Base-by-base conservation (phyloP, 1,140 invertebrate genomes). In the Thaumetopoea pityocampa region DNA sequence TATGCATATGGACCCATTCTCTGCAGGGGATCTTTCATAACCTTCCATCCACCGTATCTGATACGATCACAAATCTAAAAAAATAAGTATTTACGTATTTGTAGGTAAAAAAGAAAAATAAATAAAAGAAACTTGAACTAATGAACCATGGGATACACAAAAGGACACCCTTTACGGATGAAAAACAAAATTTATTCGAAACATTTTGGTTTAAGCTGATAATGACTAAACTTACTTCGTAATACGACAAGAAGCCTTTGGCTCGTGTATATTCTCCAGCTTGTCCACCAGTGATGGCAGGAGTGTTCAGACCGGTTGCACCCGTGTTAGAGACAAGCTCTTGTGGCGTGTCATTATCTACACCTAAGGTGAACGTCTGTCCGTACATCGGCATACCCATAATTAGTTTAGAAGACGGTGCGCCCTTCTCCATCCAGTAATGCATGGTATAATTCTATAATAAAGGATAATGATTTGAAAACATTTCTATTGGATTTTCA, bases 381-480 rank as follows among this genome's bases (percentile, higher is more conserved):
- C 95, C 95, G 66, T 97, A 97, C n/a, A 95, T 70, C 1, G 94
- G 95, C 88, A 97, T 93, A 32, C 95, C 95, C 90, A 97, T 92
- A 0, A 96, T 89, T 7, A 97, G 86, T 53, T 93, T 96, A 10
- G 91, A 88, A 0, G 90, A 83, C 2, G 92, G 91, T 0, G 93
- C 92, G 10, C 95, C 95, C 59, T 94, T 89, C 2, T 90, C 87
- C 11, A 96, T 93, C 94, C 94, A 96, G 68, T 96, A 96, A 56
- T 95, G 91, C 9, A 97, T 91, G 0, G 94, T 92, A 69, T 90
- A 97, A 66, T 97, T 96, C 88, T 90, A 79, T 11, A 67, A 61
- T 9, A 33, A 7, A 23, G 17, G n/a, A 38, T 24, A 40, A 10
- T 24, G 5, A 24, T 3, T 40, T 22, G 33, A 8, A 30, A 22